A percentile compares a stretch with the other conserved stretches of the same genome.
phyloP scores from a whole-genome alignment of 1,140 invertebrate genomes.

The Ostrea denselamellosa region DNA sequence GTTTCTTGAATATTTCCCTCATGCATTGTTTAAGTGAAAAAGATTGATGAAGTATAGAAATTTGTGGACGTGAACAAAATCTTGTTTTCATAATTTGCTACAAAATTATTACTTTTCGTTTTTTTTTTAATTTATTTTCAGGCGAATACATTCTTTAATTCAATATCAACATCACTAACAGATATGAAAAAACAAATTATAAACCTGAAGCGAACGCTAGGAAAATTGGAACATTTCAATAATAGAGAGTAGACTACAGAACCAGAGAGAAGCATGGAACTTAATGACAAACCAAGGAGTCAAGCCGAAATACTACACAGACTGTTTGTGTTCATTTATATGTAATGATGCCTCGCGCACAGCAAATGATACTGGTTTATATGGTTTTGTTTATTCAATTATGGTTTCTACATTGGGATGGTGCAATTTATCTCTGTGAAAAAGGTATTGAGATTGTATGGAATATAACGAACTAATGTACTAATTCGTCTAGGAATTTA shows the following conservation, averaged over 20 bases:
- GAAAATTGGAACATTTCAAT: not conserved
- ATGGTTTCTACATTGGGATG: too few relatives aligned
- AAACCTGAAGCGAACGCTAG: not conserved
- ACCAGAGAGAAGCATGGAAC: not conserved
- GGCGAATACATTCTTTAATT: conserved; percentile 2
- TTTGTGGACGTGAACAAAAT: too few relatives aligned
- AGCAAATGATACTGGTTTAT: not conserved
- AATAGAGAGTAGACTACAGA: not conserved
- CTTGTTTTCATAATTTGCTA: too few relatives aligned
- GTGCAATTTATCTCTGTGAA: too few relatives aligned
- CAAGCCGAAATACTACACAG: not conserved
- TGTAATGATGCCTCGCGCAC: not conserved
- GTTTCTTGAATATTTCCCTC: too few relatives aligned
- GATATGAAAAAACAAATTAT: not conserved
- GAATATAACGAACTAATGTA: too few relatives aligned
- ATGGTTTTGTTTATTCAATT: not conserved
- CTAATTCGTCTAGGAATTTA: too few relatives aligned
- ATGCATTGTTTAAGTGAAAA: too few relatives aligned
- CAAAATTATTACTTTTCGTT: too few relatives aligned
- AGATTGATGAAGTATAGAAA: too few relatives aligned
- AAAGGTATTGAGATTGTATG: too few relatives aligned
- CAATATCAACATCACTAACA: not conserved
- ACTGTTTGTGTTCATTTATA: not conserved
- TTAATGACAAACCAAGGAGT: not conserved
- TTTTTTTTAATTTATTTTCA: not conserved